These are phyloP conservation scores for Drosophila tropicalis DNA, from an alignment of 1,140 invertebrate species.

Conservation along the genomic window DNA sequence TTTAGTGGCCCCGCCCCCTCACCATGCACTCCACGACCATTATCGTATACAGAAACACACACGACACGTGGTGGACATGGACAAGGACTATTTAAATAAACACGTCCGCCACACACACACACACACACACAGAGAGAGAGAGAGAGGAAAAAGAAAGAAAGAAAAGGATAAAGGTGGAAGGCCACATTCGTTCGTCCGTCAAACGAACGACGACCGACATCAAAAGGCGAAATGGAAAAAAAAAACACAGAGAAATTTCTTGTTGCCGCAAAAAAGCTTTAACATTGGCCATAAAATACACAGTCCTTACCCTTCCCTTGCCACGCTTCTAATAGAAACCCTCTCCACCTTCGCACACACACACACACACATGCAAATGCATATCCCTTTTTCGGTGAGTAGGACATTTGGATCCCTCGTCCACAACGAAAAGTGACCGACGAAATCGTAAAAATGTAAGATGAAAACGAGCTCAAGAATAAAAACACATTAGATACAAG, in stretches of 20 bases:
- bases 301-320: slow-evolving; percentile 16
- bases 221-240: slow-evolving; percentile 46
- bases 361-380: slow-evolving; percentile 36
- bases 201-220: slow-evolving; percentile 44
- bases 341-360: slow-evolving; percentile 21
- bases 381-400: slow-evolving; percentile 58
- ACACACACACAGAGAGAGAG: not conserved
- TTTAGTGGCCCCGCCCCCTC: not conserved
- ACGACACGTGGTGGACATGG: not conserved
- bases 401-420: slow-evolving; percentile 65
- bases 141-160: not conserved
- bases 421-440: slow-evolving; percentile 64
- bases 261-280: slow-evolving; percentile 59
- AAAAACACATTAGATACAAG: slow-evolving; percentile 82
- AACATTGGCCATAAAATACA: slow-evolving; percentile 76
- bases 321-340: slow-evolving; percentile 17
- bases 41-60: not conserved
- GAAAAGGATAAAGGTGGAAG: not conserved
- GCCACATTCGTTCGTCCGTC: slow-evolving; percentile 27
- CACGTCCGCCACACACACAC: not conserved
- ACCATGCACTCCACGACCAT: not conserved
- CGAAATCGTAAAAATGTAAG: slow-evolving; percentile 79
- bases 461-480: slow-evolving; percentile 79
- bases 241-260: slow-evolving; percentile 40
- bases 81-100: slow-evolving; percentile 13